Base-by-base conservation (phyloP, 2,888 invertebrate genomes). In the Ashinkailepas kermadecensis region DNA sequence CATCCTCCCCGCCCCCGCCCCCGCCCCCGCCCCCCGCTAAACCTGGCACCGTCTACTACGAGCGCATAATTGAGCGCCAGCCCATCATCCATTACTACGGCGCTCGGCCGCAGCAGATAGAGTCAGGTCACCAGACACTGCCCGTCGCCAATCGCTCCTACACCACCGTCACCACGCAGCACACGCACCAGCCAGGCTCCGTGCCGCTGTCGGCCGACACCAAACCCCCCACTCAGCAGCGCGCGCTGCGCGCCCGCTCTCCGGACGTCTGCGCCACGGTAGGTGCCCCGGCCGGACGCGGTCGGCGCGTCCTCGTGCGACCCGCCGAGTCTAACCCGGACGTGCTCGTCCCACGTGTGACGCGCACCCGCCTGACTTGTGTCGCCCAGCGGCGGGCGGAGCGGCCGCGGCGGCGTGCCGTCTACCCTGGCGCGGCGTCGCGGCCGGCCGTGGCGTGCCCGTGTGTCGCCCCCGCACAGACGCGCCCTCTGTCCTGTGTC, bases 41-140 rank as follows among this genome's bases (percentile, higher is more conserved):
- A 18, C 54, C 74, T 9, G 13, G 39, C 70, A 54, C 54, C 15
- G 74, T 74, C 10, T 18, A 21, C 21, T 74, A 74, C 56, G 74
- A 74, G 74, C 74, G 74, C 56, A 74, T 74, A 4, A 74, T 74
- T 21, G 74, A 74, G 74, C 74, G 74, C 21, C 74, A 74, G 74
- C 74, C 74, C 56, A 74, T 74, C 56, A 74, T 74, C 56, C 74
- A 74, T 56, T 74, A 74, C 74, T 74, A 74, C 74, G 74, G 74
- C 56, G 13, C 15, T 12, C 74, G 54, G 15, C 74, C 74, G 54
- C 54, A 54, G 21, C 56, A 56, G 21, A 56, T 7, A 15, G 74
- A 18, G 21, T 21, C 74, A 9, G 18, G 56, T 9, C 56, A 21
- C 74, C 9, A 7, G 54, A 74, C 74, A 1, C 74, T 74, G 74